Evolutionary conservation across 2,797 vertebrate genomes (phyloP), one percentile per base, ranked within the genome.

Genomic region (Silurus aristotelis): DNA sequence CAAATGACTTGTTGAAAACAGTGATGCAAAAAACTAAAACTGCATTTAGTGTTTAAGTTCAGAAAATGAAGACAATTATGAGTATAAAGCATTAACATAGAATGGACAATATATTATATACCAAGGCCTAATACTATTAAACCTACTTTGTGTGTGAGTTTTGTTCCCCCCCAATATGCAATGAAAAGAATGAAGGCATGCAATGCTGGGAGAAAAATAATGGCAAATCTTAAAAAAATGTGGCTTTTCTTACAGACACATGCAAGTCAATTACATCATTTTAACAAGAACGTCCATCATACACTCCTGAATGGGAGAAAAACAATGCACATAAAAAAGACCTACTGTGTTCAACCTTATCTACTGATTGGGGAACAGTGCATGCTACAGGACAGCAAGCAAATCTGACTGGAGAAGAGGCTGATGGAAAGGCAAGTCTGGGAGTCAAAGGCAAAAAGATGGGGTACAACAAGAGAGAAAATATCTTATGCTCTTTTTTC

Each of bases 351-450:
- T 82, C 48, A 87, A 92, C 87, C 89, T 90, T 64, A 78, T 71
- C 83, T 80, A 92, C 75, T 77, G 48, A 87, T 72, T 48, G 82
- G 60, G 92, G 92, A 94, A 96, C 95, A 96, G 95, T 95, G 95
- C 96, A 97, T 97, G 97, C 96, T 96, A 96, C 94, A 96, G 96
- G 94, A 96, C 95, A 88, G 93, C 91, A 89, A 91, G 89, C 90
- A 92, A 67, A 89, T 82, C 83, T 89, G 88, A 83, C 88, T 86
- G 89, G 90, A 84, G 52, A 72, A 89, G 89, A 70, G 89, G 80
- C 68, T 79, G 82, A 87, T 79, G 79, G 85, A 87, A 90, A 87
- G 89, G 92, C 91, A 88, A 87, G 84, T 67, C 83, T 48, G 88
- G 89, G 83, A 88, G 88, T 89, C 86, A 91, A 94, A 93, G 93